Evolutionary conservation across 1,140 invertebrate species (phyloP), one percentile per base, ranked within the genome.

Genomic region (Pogonomyrmex barbatus): DNA sequence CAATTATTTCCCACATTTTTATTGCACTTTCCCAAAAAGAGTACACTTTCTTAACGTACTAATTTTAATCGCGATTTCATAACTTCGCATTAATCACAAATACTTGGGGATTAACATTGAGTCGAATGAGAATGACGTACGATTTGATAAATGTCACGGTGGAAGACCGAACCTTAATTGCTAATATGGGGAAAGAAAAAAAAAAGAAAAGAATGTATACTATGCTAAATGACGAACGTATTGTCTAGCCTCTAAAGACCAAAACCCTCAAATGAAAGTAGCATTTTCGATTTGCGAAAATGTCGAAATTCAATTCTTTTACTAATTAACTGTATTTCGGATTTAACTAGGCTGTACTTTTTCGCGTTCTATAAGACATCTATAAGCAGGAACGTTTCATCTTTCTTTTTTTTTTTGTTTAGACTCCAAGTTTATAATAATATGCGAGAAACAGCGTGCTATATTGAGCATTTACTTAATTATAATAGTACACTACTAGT

Each of bases 1-100:
- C 70, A 79, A 75, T 87, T 86, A 78, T 89, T 90, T 91, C 87
- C 85, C 85, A 92, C 83, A 88, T 88, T 93, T 92, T 94, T 94
- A 94, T 94, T 94, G 93, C 92, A 94, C 92, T 94, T 93, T 93
- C 92, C 93, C 92, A 93, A 90, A 91, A 86, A 92, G 89, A 91
- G 87, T 93, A 93, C 92, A 93, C 86, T 91, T 93, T 83, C 79
- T 89, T 83, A 86, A 83, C 60, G 87, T 78, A 82, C 60, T 87
- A 47, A 81, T 81, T 81, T 87, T 87, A 76, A 70, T 89, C 54
- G 62, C 52, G 62, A 86, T 45, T 88, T 82, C 45, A 47, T 78
- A 88, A 85, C 3, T 68, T 81, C 73, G 52, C 60, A 52, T 71
- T 88, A 86, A 77, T 90, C 82, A 86, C 82, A 90, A 85, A 79